phyloP scores from a whole-genome alignment of 2,888 invertebrate genomes.

The Pandemis corylana region DNA sequence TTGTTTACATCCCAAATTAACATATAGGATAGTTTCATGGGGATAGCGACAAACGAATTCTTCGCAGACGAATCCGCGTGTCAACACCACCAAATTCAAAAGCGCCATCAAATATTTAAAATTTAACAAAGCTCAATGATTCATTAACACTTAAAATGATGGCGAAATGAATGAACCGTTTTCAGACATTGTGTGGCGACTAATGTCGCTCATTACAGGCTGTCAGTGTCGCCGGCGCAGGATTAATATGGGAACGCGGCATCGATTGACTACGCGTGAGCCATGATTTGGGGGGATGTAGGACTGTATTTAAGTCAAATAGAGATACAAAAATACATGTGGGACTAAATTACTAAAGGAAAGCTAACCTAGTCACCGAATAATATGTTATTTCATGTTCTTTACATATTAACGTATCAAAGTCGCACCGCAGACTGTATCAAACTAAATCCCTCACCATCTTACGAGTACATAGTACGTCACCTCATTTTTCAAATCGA shows the following conservation, averaged over 20 bases:
- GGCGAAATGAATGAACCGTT: constrained; percentile 21
- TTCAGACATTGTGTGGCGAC: constrained; percentile 24
- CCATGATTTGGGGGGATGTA: constrained; percentile 6
- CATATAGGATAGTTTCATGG: too few species aligned
- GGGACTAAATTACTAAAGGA: too few species aligned
- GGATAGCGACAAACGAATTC: too few species aligned
- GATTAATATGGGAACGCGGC: constrained; percentile 40
- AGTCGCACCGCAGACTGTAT: too few species aligned
- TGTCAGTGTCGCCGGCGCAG: constrained; percentile 25
- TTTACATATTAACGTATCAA: too few species aligned
- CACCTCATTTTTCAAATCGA: too few species aligned
- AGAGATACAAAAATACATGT: neutral
- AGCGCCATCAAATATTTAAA: neutral
- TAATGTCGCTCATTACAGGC: constrained; percentile 34
- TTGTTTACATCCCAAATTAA: too few species aligned
- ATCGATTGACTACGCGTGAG: constrained; percentile 29
- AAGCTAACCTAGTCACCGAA: too few species aligned
- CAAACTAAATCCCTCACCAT: too few species aligned
- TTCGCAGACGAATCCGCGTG: too few species aligned
- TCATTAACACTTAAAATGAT: constrained; percentile 12
- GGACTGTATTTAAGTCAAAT: constrained; percentile 1
- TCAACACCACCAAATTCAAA: neutral
- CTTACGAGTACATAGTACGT: too few species aligned
- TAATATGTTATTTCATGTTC: too few species aligned
- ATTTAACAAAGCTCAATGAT: neutral